These are phyloP conservation scores for Plectropomus leopardus DNA, from an alignment of 2,113 vertebrate species.

Conservation along the genomic window DNA sequence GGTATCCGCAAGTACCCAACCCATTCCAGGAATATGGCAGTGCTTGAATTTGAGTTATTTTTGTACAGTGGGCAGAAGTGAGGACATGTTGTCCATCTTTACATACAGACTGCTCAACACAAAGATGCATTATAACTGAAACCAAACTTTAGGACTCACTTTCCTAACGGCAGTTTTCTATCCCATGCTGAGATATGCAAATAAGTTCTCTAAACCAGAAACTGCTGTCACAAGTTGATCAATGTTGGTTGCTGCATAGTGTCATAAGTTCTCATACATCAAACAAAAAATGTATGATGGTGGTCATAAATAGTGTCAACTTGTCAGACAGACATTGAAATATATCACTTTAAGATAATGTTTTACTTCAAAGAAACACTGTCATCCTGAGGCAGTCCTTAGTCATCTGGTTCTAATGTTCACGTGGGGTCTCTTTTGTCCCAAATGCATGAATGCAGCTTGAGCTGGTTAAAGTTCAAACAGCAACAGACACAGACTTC, in stretches of 20 bases:
- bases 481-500: constrained; percentile 13
- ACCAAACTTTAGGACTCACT: background rate
- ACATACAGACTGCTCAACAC: background rate
- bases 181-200: constrained; percentile 2
- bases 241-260: background rate
- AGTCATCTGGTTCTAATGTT: background rate
- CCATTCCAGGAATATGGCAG: too few species aligned
- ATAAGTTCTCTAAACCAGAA: background rate
- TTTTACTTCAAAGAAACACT: background rate
- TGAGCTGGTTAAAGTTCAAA: background rate
- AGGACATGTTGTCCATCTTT: too few species aligned
- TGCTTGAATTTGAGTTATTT: too few species aligned
- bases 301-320: too few species aligned
- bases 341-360: background rate
- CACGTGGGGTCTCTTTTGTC: background rate
- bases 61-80: too few species aligned
- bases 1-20: too few species aligned
- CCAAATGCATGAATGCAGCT: background rate
- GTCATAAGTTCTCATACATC: background rate
- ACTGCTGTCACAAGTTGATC: constrained; percentile 12
- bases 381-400: background rate
- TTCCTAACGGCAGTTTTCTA: background rate
- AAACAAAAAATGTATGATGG: background rate
- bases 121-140: background rate
- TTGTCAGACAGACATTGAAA: background rate